These are phyloP conservation scores for Dipodomys spectabilis DNA, from an alignment of 2,113 vertebrate species.

Conservation along the genomic window DNA sequence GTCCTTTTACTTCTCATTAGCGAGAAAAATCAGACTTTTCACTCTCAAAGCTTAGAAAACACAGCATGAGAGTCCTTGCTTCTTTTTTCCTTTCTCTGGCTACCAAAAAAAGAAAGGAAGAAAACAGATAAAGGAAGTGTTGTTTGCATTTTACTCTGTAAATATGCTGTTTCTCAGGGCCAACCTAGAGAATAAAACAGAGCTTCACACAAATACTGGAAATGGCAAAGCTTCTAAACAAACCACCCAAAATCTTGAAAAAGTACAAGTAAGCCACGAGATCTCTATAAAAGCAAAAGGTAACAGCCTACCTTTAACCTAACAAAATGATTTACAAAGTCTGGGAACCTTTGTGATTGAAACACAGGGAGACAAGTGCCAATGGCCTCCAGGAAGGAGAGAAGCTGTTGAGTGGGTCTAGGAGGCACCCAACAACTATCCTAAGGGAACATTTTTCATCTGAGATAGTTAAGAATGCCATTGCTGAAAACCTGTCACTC, in stretches of 20 bases:
- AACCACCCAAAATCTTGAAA: not conserved
- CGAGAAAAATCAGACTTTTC: not conserved
- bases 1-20: not conserved
- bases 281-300: not conserved
- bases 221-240: not conserved
- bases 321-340: not conserved
- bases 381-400: not conserved
- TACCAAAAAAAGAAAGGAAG: constrained; percentile 28
- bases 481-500: not conserved
- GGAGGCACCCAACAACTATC: not conserved
- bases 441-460: not conserved
- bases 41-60: not conserved
- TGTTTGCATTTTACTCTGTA: constrained; percentile 71
- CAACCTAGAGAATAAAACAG: constrained; percentile 4
- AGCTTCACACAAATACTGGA: not conserved
- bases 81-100: constrained; percentile 44
- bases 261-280: not conserved
- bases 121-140: constrained; percentile 54
- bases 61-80: not conserved
- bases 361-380: not conserved
- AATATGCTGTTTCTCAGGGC: constrained; percentile 64
- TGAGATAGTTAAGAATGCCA: not conserved
- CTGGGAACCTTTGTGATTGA: not conserved
- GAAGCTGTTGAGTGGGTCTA: not conserved
- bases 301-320: accelerated